A percentile compares a stretch with the other conserved stretches of the same genome.
phyloP scores from a whole-genome alignment of 2,888 invertebrate species.

The Cataglyphis albicans region DNA sequence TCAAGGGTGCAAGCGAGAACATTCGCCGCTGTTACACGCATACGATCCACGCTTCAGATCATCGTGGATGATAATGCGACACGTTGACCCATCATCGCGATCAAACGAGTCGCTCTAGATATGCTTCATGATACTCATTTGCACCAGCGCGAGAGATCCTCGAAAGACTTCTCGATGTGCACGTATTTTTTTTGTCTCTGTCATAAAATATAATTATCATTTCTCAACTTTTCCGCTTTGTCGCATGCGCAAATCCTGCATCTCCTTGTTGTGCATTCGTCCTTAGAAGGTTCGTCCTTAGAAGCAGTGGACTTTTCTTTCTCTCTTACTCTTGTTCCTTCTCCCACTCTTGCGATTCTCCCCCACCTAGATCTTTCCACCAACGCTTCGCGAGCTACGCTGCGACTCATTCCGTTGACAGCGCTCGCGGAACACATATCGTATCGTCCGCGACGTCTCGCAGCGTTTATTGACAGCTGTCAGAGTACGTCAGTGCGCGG shows the following conservation, averaged over 20 bases:
- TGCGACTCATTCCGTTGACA: conserved; percentile 81
- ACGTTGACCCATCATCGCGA: conserved; percentile 67
- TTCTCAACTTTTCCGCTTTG: neutral
- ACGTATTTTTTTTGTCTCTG: neutral
- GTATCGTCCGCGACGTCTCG: conserved; percentile 11
- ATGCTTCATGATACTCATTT: conserved; percentile 2
- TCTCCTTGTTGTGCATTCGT: conserved; percentile 1
- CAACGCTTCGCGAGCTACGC: conserved; percentile 63
- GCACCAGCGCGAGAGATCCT: conserved; percentile 2
- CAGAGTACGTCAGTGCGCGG: conserved; percentile 40
- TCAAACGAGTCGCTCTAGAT: conserved; percentile 28
- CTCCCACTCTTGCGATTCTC: conserved; percentile 53
- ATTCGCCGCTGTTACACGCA: conserved; percentile 65
- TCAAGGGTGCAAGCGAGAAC: conserved; percentile 63
- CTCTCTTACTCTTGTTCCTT: conserved; percentile 17
- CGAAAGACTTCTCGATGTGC: neutral
- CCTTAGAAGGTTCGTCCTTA: neutral
- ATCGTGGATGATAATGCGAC: conserved; percentile 65
- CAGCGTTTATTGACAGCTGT: conserved; percentile 66
- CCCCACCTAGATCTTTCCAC: conserved; percentile 36
- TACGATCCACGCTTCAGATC: conserved; percentile 63
- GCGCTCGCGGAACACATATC: conserved; percentile 72
- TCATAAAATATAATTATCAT: neutral
- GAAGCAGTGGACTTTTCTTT: neutral
- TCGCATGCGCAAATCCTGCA: neutral